These are phyloP conservation scores for Cephalopterus ornatus DNA, from an alignment of 2,113 vertebrate species.

Conservation along the genomic window DNA sequence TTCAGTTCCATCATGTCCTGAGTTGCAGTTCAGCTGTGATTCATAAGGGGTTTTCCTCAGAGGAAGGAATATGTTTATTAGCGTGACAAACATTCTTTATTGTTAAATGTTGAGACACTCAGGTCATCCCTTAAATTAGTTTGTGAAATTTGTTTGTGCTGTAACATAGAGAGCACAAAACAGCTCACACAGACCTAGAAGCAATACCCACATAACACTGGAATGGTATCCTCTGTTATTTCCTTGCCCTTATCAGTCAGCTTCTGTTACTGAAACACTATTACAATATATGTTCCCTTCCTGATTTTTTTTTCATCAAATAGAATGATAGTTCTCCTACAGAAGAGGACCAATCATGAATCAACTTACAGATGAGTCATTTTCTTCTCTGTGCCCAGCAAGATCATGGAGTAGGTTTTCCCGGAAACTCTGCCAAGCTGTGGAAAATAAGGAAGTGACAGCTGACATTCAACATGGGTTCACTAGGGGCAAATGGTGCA, in stretches of 20 bases:
- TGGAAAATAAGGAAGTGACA: not conserved
- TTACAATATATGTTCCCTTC: not conserved
- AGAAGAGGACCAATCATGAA: not conserved
- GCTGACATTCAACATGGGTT: not conserved
- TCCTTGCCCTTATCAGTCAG: not conserved
- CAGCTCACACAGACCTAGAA: not conserved
- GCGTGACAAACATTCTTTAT: not conserved
- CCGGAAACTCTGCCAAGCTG: not conserved
- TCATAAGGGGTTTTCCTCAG: not conserved
- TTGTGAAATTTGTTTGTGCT: not conserved
- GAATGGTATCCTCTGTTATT: not conserved
- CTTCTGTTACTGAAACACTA: not conserved
- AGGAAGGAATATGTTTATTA: not conserved
- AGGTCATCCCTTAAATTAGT: not conserved
- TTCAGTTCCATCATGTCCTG: not conserved
- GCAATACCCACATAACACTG: accelerated
- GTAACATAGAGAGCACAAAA: not conserved
- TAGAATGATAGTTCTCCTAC: not conserved
- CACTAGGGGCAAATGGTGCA: not conserved
- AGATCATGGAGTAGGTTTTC: not conserved
- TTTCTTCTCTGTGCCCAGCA: not conserved
- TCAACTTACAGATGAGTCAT: not conserved
- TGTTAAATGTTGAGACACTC: not conserved
- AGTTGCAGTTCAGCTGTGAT: not conserved
- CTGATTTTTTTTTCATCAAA: not conserved